phyloP scores from a whole-genome alignment of 2,888 invertebrate genomes.

The Apamea monoglypha region DNA sequence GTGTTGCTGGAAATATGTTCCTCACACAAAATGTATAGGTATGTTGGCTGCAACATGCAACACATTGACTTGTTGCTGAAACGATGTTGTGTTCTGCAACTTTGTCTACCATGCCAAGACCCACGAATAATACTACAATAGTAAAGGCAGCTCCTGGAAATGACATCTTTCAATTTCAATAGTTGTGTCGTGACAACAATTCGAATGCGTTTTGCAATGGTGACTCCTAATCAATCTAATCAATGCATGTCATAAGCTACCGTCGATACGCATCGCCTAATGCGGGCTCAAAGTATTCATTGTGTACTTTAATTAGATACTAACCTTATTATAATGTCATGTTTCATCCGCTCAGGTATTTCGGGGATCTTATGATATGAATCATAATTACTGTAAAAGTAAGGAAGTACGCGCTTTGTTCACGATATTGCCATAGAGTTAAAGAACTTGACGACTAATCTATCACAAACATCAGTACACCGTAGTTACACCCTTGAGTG shows the following conservation, averaged over 20 bases:
- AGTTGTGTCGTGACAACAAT: slow-evolving; percentile 1
- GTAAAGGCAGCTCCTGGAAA: not conserved
- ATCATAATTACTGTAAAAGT: not conserved
- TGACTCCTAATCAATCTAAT: slow-evolving; percentile 31
- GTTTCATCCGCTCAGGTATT: not conserved
- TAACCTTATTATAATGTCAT: not conserved
- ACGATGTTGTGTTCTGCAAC: not conserved
- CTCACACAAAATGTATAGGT: not conserved
- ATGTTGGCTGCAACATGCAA: not conserved
- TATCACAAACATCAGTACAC: not conserved
- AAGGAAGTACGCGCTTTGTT: not conserved
- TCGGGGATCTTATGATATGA: slow-evolving; percentile 18
- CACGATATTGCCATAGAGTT: not conserved
- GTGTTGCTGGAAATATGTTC: not conserved
- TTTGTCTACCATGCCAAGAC: not conserved
- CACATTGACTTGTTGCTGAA: too few species aligned
- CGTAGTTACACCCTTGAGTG: not conserved
- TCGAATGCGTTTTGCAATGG: slow-evolving; percentile 15
- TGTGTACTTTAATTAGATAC: slow-evolving; percentile 45
- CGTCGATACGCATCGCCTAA: slow-evolving; percentile 21
- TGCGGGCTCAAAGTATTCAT: slow-evolving; percentile 19
- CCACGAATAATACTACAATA: not conserved
- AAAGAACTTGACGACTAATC: slow-evolving; percentile 3
- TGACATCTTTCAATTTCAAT: not conserved
- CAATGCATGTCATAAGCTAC: slow-evolving; percentile 15